A percentile compares a stretch with the other conserved stretches of the same genome.
These are phyloP conservation scores for Timandra comae DNA, from an alignment of 2,888 invertebrate species.

Conservation along the genomic window DNA sequence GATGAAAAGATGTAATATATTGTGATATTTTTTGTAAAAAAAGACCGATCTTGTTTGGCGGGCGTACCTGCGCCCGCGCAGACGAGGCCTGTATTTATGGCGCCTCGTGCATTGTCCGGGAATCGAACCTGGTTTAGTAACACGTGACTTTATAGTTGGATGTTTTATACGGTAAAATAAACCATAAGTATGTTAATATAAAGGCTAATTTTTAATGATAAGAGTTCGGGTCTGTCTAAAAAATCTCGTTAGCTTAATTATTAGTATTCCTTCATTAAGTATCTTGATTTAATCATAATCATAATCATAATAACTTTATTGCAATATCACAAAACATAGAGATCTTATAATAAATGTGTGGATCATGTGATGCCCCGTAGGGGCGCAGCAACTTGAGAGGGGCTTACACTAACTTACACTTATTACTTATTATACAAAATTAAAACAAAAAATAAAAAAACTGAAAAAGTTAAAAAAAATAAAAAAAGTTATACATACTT, in stretches of 20 bases:
- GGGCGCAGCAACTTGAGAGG: too few species aligned
- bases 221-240: slow-evolving; percentile 27
- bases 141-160: slow-evolving; percentile 14
- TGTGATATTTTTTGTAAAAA: slow-evolving; percentile 48
- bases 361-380: too few species aligned
- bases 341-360: too few species aligned
- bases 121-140: slow-evolving; percentile 27
- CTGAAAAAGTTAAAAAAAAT: too few species aligned
- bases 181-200: neutral
- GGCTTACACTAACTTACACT: too few species aligned
- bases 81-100: slow-evolving; percentile 74
- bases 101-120: slow-evolving; percentile 57
- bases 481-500: too few species aligned
- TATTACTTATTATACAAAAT: too few species aligned
- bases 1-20: slow-evolving; percentile 28
- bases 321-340: too few species aligned
- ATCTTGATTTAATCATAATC: slow-evolving; percentile 33
- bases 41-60: slow-evolving; percentile 72
- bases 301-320: too few species aligned
- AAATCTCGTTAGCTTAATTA: slow-evolving; percentile 70
- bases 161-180: neutral
- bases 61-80: slow-evolving; percentile 71
- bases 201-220: neutral
- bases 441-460: too few species aligned
- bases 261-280: slow-evolving; percentile 60